Evolutionary conservation across 2,888 invertebrate genomes (phyloP).

Genomic region (Axea sp.): DNA sequence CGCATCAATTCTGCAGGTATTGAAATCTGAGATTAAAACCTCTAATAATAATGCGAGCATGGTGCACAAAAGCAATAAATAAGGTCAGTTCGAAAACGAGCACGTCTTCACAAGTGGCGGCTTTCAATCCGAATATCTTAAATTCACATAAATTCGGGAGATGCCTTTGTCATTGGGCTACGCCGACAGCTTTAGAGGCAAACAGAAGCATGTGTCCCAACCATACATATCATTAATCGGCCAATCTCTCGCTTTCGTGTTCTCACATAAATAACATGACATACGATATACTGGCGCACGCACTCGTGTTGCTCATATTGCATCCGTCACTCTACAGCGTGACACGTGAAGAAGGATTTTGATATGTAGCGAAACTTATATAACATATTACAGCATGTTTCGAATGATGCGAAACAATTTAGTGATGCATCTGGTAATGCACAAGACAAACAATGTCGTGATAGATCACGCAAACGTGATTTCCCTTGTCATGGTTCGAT

Average conservation of each 20-base stretch:
- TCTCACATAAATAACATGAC: conserved; percentile 56
- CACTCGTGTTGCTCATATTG: conserved; percentile 51
- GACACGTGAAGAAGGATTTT: conserved; percentile 58
- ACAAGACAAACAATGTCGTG: conserved; percentile 21
- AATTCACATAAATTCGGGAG: conserved; percentile 50
- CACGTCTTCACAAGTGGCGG: conserved; percentile 33
- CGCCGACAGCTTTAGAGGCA: conserved; percentile 55
- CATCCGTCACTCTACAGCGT: conserved; percentile 48
- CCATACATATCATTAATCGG: conserved; percentile 62
- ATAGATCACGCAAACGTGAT: conserved; percentile 17
- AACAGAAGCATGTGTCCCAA: conserved; percentile 56
- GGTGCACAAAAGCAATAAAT: conserved; percentile 36
- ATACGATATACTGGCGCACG: conserved; percentile 52
- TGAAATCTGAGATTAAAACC: too few relatives aligned
- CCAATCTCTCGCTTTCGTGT: conserved; percentile 60
- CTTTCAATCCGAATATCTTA: conserved; percentile 53
- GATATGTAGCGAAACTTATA: conserved; percentile 46
- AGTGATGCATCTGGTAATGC: conserved; percentile 9
- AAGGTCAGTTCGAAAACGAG: conserved; percentile 9
- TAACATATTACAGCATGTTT: conserved; percentile 29
- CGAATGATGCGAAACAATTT: conserved; percentile 33
- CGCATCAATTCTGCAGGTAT: too few relatives aligned
- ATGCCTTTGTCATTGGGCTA: conserved; percentile 42
- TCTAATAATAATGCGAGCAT: conserved; percentile 11
- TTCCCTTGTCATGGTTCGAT: conserved; percentile 1